These are phyloP conservation scores for Nephrotoma guestfalica DNA, from an alignment of 2,888 invertebrate species.

Conservation along the genomic window DNA sequence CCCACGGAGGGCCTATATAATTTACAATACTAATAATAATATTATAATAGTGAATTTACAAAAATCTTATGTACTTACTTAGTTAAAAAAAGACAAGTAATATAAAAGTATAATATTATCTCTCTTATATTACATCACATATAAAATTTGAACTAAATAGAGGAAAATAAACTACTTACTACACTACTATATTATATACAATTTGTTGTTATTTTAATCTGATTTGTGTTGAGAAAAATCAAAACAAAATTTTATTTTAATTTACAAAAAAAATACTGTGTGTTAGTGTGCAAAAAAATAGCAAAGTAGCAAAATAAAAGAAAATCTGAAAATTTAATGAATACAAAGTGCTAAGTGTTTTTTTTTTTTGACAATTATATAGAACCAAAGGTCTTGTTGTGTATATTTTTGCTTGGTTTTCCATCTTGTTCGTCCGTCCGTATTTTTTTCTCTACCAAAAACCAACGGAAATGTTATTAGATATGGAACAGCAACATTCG, in stretches of 20 bases:
- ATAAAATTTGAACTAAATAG: not conserved
- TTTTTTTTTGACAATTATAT: not conserved
- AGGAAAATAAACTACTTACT: not conserved
- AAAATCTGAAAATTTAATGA: not conserved
- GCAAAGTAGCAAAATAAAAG: not conserved
- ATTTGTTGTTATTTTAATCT: not conserved
- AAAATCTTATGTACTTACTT: not conserved
- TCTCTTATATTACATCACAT: not conserved
- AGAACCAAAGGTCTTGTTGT: not conserved
- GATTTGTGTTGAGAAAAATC: not conserved
- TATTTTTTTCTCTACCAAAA: slow-evolving; percentile 10
- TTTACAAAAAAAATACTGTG: not conserved
- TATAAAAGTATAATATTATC: not conserved
- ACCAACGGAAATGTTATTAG: slow-evolving; percentile 52
- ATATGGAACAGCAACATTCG: slow-evolving; percentile 71
- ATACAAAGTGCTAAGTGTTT: not conserved
- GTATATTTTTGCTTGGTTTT: slow-evolving; percentile 4
- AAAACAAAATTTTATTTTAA: not conserved
- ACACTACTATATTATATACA: not conserved
- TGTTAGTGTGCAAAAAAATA: not conserved
- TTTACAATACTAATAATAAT: not conserved
- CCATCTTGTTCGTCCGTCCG: slow-evolving; percentile 4
- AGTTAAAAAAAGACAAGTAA: not conserved
- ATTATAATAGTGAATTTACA: not conserved
- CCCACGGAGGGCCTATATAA: slow-evolving; percentile 3